A percentile compares a stretch with the other conserved stretches of the same genome.
phyloP scores from a whole-genome alignment of 2,888 invertebrate species.

The Julus scanicus region DNA sequence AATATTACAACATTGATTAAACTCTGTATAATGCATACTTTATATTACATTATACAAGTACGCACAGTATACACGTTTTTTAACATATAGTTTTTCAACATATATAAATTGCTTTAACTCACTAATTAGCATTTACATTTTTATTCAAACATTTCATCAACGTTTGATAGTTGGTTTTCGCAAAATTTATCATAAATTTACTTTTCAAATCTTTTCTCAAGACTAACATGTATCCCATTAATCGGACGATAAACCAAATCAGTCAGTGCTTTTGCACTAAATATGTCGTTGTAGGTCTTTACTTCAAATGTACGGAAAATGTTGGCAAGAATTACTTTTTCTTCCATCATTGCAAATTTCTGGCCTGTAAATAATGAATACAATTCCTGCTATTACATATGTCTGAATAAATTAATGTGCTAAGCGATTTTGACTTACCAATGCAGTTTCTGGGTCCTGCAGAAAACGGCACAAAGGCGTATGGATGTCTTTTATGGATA shows the following conservation, averaged over 20 bases:
- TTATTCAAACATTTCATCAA: too few relatives aligned
- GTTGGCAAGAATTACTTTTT: constrained; percentile 56
- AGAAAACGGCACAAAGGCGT: constrained; percentile 67
- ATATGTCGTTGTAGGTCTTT: background rate
- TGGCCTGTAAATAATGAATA: constrained; percentile 49
- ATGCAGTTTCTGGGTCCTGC: constrained; percentile 65
- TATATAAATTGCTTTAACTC: too few relatives aligned
- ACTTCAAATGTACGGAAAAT: constrained; percentile 52
- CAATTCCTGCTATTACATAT: background rate
- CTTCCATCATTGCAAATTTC: constrained; percentile 58
- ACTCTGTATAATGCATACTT: too few relatives aligned
- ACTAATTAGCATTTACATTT: too few relatives aligned
- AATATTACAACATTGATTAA: too few relatives aligned
- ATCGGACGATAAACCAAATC: background rate
- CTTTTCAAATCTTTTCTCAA: background rate
- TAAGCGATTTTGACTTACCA: background rate
- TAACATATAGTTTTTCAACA: too few relatives aligned
- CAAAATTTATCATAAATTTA: background rate
- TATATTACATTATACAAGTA: too few relatives aligned
- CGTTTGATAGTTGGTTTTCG: too few relatives aligned
- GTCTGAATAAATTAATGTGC: background rate
- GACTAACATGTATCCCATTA: background rate
- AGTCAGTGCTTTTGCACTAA: background rate
- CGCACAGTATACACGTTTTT: too few relatives aligned
- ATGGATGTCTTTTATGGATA: constrained; percentile 76